Evolutionary conservation across 1,140 invertebrate species (phyloP).

Genomic region (Drosophila baimaii): DNA sequence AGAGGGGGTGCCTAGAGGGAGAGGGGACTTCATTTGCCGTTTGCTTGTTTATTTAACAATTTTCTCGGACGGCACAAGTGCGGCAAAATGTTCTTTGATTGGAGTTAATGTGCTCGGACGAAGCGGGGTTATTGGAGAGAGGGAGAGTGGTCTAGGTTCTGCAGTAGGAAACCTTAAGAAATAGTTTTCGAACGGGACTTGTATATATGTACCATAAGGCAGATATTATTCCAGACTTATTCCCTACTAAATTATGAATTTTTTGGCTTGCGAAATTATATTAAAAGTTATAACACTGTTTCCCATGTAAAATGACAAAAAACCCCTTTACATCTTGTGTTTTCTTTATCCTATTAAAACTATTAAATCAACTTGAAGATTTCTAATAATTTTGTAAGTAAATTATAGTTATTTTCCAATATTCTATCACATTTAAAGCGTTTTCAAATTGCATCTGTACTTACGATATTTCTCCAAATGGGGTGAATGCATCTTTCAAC

Average conservation of each 20-base stretch:
- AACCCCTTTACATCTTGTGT: too few species aligned
- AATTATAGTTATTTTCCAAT: not conserved
- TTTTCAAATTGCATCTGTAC: conserved; percentile 64
- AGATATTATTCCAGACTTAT: too few species aligned
- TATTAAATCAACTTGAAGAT: too few species aligned
- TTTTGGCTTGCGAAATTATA: too few species aligned
- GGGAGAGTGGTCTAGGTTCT: not conserved
- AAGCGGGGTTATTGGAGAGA: conserved; percentile 11
- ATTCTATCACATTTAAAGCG: not conserved
- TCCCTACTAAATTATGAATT: too few species aligned
- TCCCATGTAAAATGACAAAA: too few species aligned
- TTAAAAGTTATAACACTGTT: too few species aligned
- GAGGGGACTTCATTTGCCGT: conserved; percentile 41
- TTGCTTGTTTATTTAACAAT: conserved; percentile 80
- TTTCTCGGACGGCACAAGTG: conserved; percentile 67
- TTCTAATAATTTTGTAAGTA: too few species aligned
- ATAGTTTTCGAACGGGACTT: not conserved
- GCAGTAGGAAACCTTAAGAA: not conserved
- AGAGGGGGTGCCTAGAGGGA: not conserved
- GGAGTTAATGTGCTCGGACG: conserved; percentile 69
- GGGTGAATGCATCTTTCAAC: conserved; percentile 97
- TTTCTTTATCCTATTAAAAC: too few species aligned
- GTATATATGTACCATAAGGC: too few species aligned
- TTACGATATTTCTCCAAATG: conserved; percentile 98
- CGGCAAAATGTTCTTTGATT: conserved; percentile 79